Base-by-base conservation (phyloP, 2,113 vertebrate species). In the Notothenia rossii region DNA sequence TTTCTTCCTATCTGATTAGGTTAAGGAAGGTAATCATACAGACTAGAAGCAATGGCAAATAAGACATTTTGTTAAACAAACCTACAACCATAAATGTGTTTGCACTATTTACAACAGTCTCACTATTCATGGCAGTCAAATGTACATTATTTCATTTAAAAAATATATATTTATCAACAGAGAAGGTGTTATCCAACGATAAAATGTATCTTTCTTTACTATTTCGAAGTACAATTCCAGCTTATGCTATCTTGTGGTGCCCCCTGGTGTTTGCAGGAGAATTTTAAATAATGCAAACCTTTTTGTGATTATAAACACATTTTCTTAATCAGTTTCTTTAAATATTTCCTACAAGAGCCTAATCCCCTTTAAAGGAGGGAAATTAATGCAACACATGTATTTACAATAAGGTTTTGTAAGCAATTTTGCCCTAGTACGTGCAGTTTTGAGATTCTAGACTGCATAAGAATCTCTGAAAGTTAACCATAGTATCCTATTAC, bases 261-360 rank as follows among this genome's bases (percentile, higher is more conserved):
- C 88, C 81, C 85, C 89, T 91, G 53, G 69, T 82, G 88, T 25
- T 7, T 7, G 69, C 56, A 49, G 17, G 5, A 14, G 20, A 46
- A 20, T 12, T 58, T 51, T 13, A 48, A 46, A 25, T 70, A 9
- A 45, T 46, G n/a, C 25, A n/a, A 51, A 22, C 13, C n/a, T 20
- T 50, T 11, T 55, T 14, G 5, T 53, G 58, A 29, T 18, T 13
- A 54, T 55, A 2, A 36, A 5, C 14, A 10, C 12, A 10, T 33
- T 78, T 70, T 46, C 48, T 15, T 46, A 36, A 59, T 61, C 18
- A 1, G 15, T n/a, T 13, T 43, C 29, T 71, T 51, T 9, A 40
- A 7, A 45, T 53, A 5, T 46, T 43, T 29, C 33, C 40, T 29
- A n/a, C 25, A 58, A 4, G 2, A 20, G 7, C 14, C 9, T 36